A percentile compares a stretch with the other conserved stretches of the same genome.
Evolutionary conservation across 2,797 vertebrate species (phyloP).

Genomic region (Alosa sapidissima): DNA sequence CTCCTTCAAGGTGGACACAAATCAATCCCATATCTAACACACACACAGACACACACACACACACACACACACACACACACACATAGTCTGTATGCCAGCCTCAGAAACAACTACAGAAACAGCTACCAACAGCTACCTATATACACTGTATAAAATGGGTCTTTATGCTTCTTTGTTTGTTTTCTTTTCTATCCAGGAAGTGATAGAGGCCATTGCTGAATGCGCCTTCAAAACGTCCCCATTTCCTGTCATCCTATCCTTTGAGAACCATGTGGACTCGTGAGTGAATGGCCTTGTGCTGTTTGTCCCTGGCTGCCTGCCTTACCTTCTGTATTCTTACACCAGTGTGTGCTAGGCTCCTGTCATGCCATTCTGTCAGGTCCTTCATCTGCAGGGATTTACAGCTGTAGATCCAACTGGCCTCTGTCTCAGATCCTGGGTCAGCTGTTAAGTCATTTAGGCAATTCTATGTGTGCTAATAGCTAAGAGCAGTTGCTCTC

Average conservation of each 20-base stretch:
- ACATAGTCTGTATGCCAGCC: not conserved
- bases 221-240: conserved; percentile 97
- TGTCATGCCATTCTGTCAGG: too few relatives aligned
- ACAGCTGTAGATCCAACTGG: too few relatives aligned
- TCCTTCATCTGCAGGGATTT: too few relatives aligned
- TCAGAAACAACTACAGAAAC: not conserved
- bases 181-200: conserved; percentile 65
- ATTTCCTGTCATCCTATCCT: conserved; percentile 88
- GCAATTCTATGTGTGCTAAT: too few relatives aligned
- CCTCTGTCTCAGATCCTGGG: too few relatives aligned
- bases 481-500: too few relatives aligned
- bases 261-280: conserved; percentile 95
- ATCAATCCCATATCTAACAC: not conserved
- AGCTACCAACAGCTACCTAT: not conserved
- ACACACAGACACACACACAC: not conserved
- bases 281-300: conserved; percentile 73
- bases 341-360: conserved; percentile 29
- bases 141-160: not conserved
- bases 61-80: not conserved
- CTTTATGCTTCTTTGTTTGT: not conserved
- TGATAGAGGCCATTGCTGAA: conserved; percentile 87
- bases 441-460: too few relatives aligned
- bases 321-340: conserved; percentile 32
- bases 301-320: conserved; percentile 4
- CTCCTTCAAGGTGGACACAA: conserved; percentile 81